Base-by-base conservation (phyloP, 2,113 vertebrate species). In the Spheniscus mendiculus region DNA sequence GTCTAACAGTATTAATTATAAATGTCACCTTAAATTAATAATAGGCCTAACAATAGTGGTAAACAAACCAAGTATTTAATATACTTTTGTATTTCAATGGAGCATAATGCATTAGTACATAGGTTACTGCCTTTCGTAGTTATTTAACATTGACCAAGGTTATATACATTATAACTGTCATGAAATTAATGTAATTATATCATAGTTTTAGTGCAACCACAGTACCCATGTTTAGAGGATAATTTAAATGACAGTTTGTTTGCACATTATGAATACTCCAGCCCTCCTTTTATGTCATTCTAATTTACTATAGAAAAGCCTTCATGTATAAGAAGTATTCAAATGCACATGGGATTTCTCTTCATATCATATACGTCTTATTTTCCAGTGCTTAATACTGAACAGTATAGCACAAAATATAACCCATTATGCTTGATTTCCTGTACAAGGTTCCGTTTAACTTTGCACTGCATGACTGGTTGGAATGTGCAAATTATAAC, bases 1-100 rank as follows among this genome's bases (percentile, higher is more conserved):
- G 22, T 89, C 42, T 96, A 96, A 96, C 25, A 77, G 32, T 65
- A 93, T 97, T 97, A 97, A 97, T 97, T 97, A 96, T 87, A 96
- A 82, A 86, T 97, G 83, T 61, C n/a, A 97, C 71, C 81, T 91
- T 93, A 92, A 96, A 96, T 96, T 97, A 97, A 96, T 94, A 96
- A 96, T 79, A 93, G 61, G 32, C 42, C 32, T 91, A 96, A 90
- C 15, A 77, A 50, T 73, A 96, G 83, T 22, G 45, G 79, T 71
- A 98, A 97, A 96, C 87, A 95, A 90, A 66, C 62, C 36, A 96
- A 96, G 32, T 87, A 76, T 95, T 97, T 93, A 95, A 86, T 97
- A 93, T 55, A 92, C 7, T 94, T 97, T 87, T 83, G 23, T 70
- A 72, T 83, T 93, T 82, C 2, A 2, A 7, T 40, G 32, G 27